phyloP scores from a whole-genome alignment of 2,113 vertebrate species.

The Heterotilapia buettikoferi region DNA sequence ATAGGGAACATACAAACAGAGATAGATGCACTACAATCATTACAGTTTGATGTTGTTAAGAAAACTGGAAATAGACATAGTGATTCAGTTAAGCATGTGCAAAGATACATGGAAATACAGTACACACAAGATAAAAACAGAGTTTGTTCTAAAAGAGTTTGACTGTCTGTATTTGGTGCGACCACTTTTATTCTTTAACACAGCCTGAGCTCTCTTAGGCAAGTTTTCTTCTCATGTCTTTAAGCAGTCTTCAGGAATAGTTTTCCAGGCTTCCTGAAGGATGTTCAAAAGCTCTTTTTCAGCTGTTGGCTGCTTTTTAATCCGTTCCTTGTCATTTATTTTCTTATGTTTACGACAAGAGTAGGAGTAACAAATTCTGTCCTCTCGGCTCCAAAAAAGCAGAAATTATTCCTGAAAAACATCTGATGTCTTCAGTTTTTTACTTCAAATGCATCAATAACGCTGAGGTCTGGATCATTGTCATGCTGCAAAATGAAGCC shows the following conservation, averaged over 20 bases:
- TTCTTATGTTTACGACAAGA: not conserved
- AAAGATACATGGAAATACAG: not conserved
- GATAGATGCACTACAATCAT: not conserved
- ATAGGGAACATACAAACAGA: not conserved
- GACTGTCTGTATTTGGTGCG: not conserved
- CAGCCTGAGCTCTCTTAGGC: not conserved
- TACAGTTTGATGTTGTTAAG: not conserved
- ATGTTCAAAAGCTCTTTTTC: not conserved
- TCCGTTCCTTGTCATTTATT: not conserved
- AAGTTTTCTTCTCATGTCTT: not conserved
- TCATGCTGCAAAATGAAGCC: not conserved
- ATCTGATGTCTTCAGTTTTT: not conserved
- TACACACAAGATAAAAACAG: not conserved
- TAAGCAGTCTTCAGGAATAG: not conserved
- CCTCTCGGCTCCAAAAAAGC: not conserved
- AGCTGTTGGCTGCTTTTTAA: not conserved
- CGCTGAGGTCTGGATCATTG: not conserved
- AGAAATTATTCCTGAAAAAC: not conserved
- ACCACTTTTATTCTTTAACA: not conserved
- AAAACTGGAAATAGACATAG: not conserved
- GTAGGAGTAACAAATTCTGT: not conserved
- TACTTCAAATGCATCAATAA: not conserved
- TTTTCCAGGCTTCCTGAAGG: not conserved
- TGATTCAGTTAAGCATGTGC: not conserved
- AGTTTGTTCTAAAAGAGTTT: not conserved